Percentiles rank a stretch among this genome's conserved stretches.
Evolutionary conservation across 2,797 vertebrate genomes (phyloP).

Genomic region (Lophius americanus): DNA sequence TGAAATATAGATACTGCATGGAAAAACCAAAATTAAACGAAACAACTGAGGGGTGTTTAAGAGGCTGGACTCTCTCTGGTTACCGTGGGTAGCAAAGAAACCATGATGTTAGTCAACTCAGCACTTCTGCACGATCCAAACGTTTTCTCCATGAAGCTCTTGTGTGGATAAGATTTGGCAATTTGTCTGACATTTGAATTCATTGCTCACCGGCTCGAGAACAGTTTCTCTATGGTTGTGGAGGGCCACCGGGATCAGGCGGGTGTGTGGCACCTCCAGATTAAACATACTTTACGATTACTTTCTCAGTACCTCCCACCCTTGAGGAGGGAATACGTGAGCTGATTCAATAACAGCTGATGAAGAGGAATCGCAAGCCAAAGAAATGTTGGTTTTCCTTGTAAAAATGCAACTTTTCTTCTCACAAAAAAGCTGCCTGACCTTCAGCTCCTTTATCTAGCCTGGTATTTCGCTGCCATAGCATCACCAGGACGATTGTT

Average conservation of each 20-base stretch:
- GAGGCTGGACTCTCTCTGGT: constrained; percentile 6
- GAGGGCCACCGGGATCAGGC: constrained; percentile 56
- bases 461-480: too few relatives aligned
- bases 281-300: constrained; percentile 67
- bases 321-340: constrained; percentile 41
- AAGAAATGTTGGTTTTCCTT: not conserved
- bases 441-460: constrained; percentile 27
- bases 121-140: not conserved
- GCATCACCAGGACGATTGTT: constrained; percentile 1
- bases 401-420: constrained; percentile 34
- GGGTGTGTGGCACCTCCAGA: constrained; percentile 61
- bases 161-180: not conserved
- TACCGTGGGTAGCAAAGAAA: constrained; percentile 32
- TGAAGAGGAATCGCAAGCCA: constrained; percentile 22
- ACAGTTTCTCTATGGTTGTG: constrained; percentile 53
- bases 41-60: constrained; percentile 6
- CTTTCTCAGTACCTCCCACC: constrained; percentile 65
- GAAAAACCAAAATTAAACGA: constrained; percentile 3
- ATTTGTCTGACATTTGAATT: not conserved
- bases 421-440: not conserved
- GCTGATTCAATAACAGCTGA: constrained; percentile 51
- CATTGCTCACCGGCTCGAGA: constrained; percentile 49
- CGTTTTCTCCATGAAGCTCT: not conserved
- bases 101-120: constrained; percentile 19
- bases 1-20: constrained; percentile 4